phyloP scores from a whole-genome alignment of 2,797 vertebrate species.

The Eutrigla gurnardus region DNA sequence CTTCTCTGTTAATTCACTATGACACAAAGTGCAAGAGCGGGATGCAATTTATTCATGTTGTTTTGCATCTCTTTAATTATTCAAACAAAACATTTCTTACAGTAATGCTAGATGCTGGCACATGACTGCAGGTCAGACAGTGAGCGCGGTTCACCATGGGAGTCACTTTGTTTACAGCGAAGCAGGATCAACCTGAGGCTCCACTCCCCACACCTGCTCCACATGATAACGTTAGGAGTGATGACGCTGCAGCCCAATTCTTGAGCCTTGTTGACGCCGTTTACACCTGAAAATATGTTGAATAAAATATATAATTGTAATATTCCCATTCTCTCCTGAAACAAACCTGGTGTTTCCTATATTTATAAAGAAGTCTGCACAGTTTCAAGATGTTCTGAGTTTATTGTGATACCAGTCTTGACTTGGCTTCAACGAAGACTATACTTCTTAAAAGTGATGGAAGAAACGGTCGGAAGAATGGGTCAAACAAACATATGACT shows the following conservation, averaged over 20 bases:
- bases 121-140: constrained; percentile 24
- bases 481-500: no score
- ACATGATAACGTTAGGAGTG: constrained; percentile 6
- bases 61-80: constrained; percentile 81
- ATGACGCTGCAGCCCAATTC: background rate
- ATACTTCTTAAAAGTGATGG: no score
- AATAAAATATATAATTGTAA: no score
- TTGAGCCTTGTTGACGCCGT: background rate
- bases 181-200: constrained; percentile 39
- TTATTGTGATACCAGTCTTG: no score
- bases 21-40: constrained; percentile 69
- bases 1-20: constrained; percentile 66
- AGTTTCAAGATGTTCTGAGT: no score
- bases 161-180: constrained; percentile 47
- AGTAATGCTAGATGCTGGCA: constrained; percentile 44
- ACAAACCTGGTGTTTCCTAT: no score
- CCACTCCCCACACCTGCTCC: constrained; percentile 29
- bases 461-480: no score
- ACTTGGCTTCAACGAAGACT: no score
- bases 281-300: background rate
- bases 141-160: constrained; percentile 27
- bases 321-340: no score
- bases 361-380: no score
- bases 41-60: constrained; percentile 78
- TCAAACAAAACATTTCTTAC: constrained; percentile 67